phyloP scores from a whole-genome alignment of 2,113 vertebrate species.

The Tragulus kanchil region DNA sequence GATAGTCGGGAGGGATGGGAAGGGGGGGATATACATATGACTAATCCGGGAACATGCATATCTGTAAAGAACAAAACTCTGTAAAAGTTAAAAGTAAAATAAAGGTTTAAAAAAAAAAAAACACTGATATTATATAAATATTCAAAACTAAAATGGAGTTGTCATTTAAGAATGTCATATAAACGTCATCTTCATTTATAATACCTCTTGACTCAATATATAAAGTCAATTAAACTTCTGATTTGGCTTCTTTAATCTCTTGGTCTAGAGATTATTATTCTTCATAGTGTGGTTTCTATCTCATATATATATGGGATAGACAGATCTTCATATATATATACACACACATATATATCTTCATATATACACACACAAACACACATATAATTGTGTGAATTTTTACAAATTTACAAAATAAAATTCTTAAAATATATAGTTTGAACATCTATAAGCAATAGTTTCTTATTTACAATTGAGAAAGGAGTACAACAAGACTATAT shows the following conservation, averaged over 20 bases:
- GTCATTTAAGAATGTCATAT: neutral
- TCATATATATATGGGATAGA: neutral
- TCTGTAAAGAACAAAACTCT: too few species aligned
- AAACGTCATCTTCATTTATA: neutral
- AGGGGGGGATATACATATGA: too few species aligned
- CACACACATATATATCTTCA: too few species aligned
- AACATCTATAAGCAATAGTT: slow-evolving; percentile 21
- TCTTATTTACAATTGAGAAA: neutral
- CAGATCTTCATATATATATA: too few species aligned
- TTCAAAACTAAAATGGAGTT: slow-evolving; percentile 46
- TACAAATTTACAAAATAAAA: slow-evolving; percentile 49
- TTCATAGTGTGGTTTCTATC: neutral
- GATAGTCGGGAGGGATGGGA: too few species aligned
- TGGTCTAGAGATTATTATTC: neutral
- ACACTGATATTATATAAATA: neutral
- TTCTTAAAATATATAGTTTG: slow-evolving; percentile 1
- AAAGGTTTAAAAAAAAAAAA: neutral
- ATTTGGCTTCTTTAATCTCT: slow-evolving; percentile 31
- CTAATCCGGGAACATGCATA: too few species aligned
- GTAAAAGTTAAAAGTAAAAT: too few species aligned
- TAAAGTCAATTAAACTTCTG: slow-evolving; percentile 13
- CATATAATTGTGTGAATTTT: neutral
- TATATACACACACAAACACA: too few species aligned
- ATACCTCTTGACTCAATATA: neutral
- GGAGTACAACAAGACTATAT: neutral